Percentiles rank a stretch among this genome's conserved stretches.
Evolutionary conservation across 1,140 invertebrate genomes (phyloP).

Genomic region (Rhizoglyphus robini): DNA sequence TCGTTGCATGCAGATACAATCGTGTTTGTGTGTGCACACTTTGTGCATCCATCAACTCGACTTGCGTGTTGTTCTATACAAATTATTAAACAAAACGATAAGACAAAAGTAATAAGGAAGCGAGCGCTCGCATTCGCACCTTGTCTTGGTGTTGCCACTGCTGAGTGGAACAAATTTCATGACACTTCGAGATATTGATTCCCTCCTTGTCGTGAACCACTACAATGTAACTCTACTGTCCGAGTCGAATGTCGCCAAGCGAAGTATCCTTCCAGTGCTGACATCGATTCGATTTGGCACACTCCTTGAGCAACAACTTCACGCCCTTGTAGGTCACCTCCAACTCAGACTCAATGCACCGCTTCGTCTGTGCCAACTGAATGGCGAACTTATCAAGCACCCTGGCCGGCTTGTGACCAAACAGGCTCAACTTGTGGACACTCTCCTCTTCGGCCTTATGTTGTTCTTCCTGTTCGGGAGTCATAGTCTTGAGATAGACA

Average conservation of each 20-base stretch:
- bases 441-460: neutral
- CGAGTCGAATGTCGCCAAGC: constrained; percentile 66
- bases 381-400: constrained; percentile 39
- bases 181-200: constrained; percentile 62
- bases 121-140: constrained; percentile 48
- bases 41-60: no score
- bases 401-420: constrained; percentile 7
- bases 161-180: constrained; percentile 74
- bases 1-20: no score
- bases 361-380: constrained; percentile 51
- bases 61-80: constrained; percentile 48
- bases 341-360: constrained; percentile 61
- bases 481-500: constrained; percentile 63
- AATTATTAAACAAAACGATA: neutral
- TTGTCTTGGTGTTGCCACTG: constrained; percentile 64
- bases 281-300: constrained; percentile 43
- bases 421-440: neutral
- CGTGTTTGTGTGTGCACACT: no score
- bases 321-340: constrained; percentile 63
- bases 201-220: constrained; percentile 39
- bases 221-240: constrained; percentile 71
- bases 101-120: neutral
- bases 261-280: constrained; percentile 78
- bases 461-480: constrained; percentile 20
- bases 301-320: constrained; percentile 51